Conservation (phyloP, 2,797 vertebrate genomes). For the Cottoperca gobio region DNA sequence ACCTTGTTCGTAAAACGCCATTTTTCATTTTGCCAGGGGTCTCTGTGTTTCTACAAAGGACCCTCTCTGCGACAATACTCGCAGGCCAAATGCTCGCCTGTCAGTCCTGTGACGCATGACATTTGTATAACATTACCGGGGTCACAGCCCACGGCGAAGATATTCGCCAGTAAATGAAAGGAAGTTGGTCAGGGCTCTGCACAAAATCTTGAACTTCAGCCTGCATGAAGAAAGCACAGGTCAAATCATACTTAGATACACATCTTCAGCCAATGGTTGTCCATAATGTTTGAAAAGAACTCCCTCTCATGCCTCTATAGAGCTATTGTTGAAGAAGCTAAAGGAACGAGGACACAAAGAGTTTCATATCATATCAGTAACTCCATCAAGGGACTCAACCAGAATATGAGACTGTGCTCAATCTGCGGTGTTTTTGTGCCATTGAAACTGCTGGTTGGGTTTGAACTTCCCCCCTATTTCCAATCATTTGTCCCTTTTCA, state of each 20-base stretch:
- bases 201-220: constrained; percentile 76
- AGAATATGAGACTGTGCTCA: neutral
- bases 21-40: constrained; percentile 60
- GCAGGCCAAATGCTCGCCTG: constrained; percentile 44
- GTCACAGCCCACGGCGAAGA: constrained; percentile 64
- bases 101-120: constrained; percentile 68
- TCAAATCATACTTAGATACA: constrained; percentile 70
- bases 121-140: constrained; percentile 78
- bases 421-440: neutral
- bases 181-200: constrained; percentile 55
- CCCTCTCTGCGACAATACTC: constrained; percentile 48
- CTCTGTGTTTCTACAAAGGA: constrained; percentile 58
- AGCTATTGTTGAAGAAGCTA: constrained; percentile 49
- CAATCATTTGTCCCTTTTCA: neutral
- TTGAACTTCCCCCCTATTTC: neutral
- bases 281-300: constrained; percentile 52
- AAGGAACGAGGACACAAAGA: constrained; percentile 50
- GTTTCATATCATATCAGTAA: constrained; percentile 27
- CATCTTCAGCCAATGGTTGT: constrained; percentile 64
- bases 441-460: neutral
- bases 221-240: constrained; percentile 61
- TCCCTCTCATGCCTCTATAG: constrained; percentile 37
- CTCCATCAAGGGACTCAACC: constrained; percentile 28
- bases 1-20: constrained; percentile 53
- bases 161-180: constrained; percentile 49